Evolutionary conservation across 2,888 invertebrate genomes (phyloP).

Genomic region (Toxonevra muliebris): DNA sequence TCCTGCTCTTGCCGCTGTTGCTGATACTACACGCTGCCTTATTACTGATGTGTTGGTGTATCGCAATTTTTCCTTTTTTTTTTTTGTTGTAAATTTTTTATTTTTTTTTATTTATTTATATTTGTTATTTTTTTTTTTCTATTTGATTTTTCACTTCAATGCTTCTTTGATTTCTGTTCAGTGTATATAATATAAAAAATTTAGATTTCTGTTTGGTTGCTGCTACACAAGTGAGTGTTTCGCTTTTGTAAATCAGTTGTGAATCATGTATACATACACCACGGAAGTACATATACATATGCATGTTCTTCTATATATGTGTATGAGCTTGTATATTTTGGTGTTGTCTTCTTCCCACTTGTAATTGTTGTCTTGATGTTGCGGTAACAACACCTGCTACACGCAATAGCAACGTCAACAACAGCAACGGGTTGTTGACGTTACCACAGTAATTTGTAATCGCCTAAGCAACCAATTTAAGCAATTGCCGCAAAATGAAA

Average conservation of each 20-base stretch:
- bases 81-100: background rate
- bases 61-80: background rate
- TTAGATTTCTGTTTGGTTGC: background rate
- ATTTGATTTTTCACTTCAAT: slow-evolving; percentile 6
- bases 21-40: too few species aligned
- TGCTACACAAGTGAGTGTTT: background rate
- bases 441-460: too few species aligned
- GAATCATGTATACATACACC: background rate
- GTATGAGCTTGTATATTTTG: background rate
- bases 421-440: too few species aligned
- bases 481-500: too few species aligned
- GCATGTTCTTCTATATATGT: background rate
- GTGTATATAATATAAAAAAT: background rate
- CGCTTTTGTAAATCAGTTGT: background rate
- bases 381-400: too few species aligned
- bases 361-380: too few species aligned
- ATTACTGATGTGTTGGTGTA: background rate
- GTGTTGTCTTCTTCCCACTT: background rate
- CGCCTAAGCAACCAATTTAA: too few species aligned
- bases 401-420: too few species aligned
- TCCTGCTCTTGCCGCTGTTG: too few species aligned
- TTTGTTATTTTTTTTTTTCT: background rate
- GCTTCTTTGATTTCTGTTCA: slow-evolving; percentile 17
- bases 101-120: background rate
- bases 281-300: too few species aligned